These are phyloP conservation scores for Artemia sinica DNA, from an alignment of 2,888 invertebrate genomes.

Conservation along the genomic window DNA sequence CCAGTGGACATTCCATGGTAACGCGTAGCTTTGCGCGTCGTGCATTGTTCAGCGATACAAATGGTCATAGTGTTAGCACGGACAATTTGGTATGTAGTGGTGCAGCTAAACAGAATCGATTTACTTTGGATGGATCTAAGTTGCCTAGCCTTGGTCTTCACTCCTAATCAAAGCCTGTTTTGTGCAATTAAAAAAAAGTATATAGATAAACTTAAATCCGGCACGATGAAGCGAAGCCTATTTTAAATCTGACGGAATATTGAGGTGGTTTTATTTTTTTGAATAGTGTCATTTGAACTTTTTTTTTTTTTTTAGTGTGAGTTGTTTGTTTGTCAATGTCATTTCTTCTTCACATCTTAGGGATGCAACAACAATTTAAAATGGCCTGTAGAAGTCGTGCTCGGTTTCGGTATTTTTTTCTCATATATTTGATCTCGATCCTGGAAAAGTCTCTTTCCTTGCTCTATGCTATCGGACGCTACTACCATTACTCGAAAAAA, in stretches of 20 bases:
- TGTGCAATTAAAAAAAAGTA: background rate
- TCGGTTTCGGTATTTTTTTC: background rate
- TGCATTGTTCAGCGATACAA: constrained; percentile 8
- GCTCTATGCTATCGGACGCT: background rate
- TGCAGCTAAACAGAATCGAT: constrained; percentile 11
- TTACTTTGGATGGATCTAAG: constrained; percentile 7
- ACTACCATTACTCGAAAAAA: too few relatives aligned
- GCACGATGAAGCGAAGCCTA: too few relatives aligned
- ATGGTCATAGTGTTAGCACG: constrained; percentile 2
- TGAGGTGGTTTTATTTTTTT: too few relatives aligned
- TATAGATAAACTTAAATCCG: too few relatives aligned
- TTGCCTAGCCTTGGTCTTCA: constrained; percentile 12
- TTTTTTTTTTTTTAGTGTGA: too few relatives aligned
- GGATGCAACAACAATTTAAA: too few relatives aligned
- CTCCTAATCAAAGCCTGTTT: background rate
- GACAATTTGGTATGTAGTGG: background rate
- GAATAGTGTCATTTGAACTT: too few relatives aligned
- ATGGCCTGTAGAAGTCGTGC: background rate
- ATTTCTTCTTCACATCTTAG: too few relatives aligned
- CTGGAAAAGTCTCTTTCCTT: constrained; percentile 7
- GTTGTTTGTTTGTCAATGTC: too few relatives aligned
- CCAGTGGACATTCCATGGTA: constrained; percentile 14
- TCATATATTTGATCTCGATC: constrained; percentile 13
- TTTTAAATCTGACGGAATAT: too few relatives aligned
- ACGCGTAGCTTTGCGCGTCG: constrained; percentile 7